phyloP scores from a whole-genome alignment of 2,113 vertebrate genomes.

The Abramis brama region DNA sequence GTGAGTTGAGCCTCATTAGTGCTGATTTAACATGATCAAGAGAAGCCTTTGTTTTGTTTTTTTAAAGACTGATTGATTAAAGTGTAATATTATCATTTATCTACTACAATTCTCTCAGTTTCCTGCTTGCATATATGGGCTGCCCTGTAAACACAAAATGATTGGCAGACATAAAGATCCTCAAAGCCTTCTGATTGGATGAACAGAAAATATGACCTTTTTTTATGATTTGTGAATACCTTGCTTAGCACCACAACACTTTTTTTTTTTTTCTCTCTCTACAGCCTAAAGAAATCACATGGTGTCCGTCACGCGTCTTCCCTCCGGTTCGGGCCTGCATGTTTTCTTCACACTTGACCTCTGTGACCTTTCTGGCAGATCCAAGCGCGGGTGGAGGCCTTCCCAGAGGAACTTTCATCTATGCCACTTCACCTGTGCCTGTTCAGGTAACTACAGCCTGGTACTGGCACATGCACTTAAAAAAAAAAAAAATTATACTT shows the following conservation, averaged over 20 bases:
- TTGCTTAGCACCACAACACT: not conserved
- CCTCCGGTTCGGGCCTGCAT: constrained; percentile 97
- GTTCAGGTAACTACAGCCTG: constrained; percentile 81
- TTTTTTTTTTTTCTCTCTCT: constrained; percentile 4
- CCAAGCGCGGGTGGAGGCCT: constrained; percentile 95
- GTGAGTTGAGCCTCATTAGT: constrained; percentile 64
- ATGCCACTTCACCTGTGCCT: constrained; percentile 92
- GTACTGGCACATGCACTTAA: not conserved
- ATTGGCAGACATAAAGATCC: not conserved
- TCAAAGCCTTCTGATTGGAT: constrained; percentile 8
- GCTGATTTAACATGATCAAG: not conserved
- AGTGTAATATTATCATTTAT: not conserved
- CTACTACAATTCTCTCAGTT: too few species aligned
- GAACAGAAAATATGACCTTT: not conserved
- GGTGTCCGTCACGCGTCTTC: constrained; percentile 93
- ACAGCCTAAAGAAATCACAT: constrained; percentile 95
- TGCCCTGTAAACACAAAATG: not conserved
- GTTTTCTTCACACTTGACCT: constrained; percentile 94
- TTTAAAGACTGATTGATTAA: too few species aligned
- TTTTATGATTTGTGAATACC: not conserved
- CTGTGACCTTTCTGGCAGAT: constrained; percentile 95
- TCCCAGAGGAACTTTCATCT: constrained; percentile 95
- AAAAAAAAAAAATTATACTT: too few species aligned
- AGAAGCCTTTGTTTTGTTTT: too few species aligned
- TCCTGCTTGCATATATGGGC: not conserved